Conservation (phyloP, 2,797 vertebrate species). For the Oreochromis grahami region DNA sequence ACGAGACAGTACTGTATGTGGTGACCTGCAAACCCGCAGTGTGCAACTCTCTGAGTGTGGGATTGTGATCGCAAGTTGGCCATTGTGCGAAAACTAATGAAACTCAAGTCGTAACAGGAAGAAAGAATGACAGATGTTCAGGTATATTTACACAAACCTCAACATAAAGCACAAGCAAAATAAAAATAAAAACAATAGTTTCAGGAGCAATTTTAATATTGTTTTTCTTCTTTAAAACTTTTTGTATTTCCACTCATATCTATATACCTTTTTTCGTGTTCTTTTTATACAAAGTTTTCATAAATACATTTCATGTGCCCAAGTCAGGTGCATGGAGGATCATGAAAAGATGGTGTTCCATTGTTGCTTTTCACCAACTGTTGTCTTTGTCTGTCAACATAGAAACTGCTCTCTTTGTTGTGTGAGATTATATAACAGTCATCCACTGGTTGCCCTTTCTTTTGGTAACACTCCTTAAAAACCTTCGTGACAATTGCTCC, state of each 20-base stretch:
- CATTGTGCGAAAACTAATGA: conserved; percentile 33
- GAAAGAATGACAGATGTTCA: conserved; percentile 61
- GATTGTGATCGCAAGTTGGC: conserved; percentile 68
- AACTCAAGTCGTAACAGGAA: conserved; percentile 30
- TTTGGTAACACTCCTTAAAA: conserved; percentile 54
- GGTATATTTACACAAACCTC: conserved; percentile 87
- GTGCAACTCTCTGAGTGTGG: conserved; percentile 58
- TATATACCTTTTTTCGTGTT: conserved; percentile 79
- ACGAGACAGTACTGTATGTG: conserved; percentile 37
- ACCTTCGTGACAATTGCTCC: conserved; percentile 64
- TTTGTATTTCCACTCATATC: conserved; percentile 71
- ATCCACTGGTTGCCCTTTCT: conserved; percentile 38
- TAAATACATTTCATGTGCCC: conserved; percentile 89
- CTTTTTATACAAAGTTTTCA: conserved; percentile 84
- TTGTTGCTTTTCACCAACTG: conserved; percentile 30
- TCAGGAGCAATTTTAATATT: conserved; percentile 77
- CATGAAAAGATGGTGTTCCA: conserved; percentile 48
- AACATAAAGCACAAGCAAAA: conserved; percentile 80
- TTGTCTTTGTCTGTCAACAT: conserved; percentile 19
- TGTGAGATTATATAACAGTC: conserved; percentile 36
- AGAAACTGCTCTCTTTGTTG: not conserved
- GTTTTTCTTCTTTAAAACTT: conserved; percentile 24
- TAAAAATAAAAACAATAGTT: conserved; percentile 84
- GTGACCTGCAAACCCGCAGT: conserved; percentile 45
- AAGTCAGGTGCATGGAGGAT: conserved; percentile 50